Evolutionary conservation across 2,797 vertebrate species (phyloP).

Genomic region (Hippocampus kuda): DNA sequence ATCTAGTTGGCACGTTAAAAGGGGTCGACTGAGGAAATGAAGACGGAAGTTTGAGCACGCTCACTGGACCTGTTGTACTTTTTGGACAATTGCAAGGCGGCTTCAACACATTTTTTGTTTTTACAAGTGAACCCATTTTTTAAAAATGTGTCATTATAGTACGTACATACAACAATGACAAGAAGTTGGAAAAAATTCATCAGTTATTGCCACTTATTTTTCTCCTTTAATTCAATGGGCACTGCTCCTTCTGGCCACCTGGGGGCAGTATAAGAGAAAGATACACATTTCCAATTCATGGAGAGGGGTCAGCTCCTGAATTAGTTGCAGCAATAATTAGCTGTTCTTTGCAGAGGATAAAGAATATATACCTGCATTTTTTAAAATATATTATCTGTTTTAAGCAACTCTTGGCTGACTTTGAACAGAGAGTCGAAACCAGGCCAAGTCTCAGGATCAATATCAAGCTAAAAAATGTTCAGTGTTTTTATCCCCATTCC

Average conservation of each 20-base stretch:
- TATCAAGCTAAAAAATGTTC: too few relatives aligned
- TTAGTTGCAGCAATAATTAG: not conserved
- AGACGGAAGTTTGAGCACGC: not conserved
- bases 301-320: not conserved
- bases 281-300: not conserved
- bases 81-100: not conserved
- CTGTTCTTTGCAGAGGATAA: too few relatives aligned
- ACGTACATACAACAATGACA: too few relatives aligned
- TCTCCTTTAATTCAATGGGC: not conserved
- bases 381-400: too few relatives aligned
- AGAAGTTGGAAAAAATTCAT: too few relatives aligned
- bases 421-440: not conserved
- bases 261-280: not conserved
- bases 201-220: not conserved
- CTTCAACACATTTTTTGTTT: not conserved
- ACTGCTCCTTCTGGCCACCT: not conserved
- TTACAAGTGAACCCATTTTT: too few relatives aligned
- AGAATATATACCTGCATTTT: too few relatives aligned
- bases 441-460: too few relatives aligned
- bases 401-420: not conserved
- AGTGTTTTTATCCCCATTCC: too few relatives aligned
- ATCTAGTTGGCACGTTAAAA: not conserved
- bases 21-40: not conserved
- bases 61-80: not conserved
- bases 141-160: too few relatives aligned